Evolutionary conservation across 2,113 vertebrate species (phyloP).

Genomic region (Psophia crepitans): DNA sequence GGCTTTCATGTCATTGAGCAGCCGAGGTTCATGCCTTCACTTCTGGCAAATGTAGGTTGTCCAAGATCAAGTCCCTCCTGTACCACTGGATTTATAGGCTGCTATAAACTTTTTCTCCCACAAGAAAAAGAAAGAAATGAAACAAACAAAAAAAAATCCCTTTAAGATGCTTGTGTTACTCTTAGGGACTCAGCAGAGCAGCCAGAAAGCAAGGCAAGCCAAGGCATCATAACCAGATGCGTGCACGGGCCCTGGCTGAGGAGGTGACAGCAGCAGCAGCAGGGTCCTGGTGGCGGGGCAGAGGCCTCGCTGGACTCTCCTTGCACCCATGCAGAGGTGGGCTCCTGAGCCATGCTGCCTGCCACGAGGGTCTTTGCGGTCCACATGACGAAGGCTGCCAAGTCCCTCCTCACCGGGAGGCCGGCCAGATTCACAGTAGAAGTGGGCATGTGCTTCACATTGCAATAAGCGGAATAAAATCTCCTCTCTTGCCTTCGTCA

Average conservation of each 20-base stretch:
- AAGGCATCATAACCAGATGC: background rate
- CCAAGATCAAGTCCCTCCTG: background rate
- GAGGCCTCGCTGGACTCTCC: background rate
- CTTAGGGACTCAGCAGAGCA: background rate
- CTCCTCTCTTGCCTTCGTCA: background rate
- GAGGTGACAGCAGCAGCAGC: background rate
- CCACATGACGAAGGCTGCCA: background rate
- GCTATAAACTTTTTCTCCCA: background rate
- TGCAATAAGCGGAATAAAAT: background rate
- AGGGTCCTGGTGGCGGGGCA: background rate
- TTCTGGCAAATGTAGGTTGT: background rate
- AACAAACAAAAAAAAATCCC: background rate
- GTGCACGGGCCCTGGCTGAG: rapidly evolving
- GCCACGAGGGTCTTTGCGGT: background rate
- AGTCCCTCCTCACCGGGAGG: background rate
- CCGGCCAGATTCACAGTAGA: background rate
- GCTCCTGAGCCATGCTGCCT: background rate
- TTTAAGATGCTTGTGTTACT: background rate
- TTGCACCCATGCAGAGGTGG: rapidly evolving
- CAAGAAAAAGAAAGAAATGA: rapidly evolving
- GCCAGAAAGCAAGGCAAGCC: background rate
- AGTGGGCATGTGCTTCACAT: background rate
- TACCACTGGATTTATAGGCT: background rate
- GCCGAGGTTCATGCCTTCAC: background rate
- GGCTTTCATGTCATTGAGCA: background rate